Percentiles rank a stretch among this genome's conserved stretches.
These are phyloP conservation scores for Lasioglossum villosulum DNA, from an alignment of 2,888 invertebrate genomes.

Conservation along the genomic window DNA sequence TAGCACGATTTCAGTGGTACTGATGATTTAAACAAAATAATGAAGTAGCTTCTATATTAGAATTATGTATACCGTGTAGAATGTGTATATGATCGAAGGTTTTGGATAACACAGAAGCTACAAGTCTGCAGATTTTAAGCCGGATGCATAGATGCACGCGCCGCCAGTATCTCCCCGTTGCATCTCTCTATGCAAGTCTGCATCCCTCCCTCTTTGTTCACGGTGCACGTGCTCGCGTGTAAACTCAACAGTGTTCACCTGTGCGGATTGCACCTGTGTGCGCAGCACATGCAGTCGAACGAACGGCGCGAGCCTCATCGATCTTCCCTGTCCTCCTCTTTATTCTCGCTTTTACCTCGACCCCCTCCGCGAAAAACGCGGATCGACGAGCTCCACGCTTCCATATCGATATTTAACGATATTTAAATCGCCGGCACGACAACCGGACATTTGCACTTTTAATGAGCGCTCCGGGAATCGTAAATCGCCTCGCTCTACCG, in stretches of 20 bases:
- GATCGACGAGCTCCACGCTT: slow-evolving; percentile 2
- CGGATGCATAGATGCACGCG: slow-evolving; percentile 70
- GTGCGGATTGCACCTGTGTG: slow-evolving; percentile 46
- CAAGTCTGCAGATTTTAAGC: slow-evolving; percentile 38
- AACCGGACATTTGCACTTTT: slow-evolving; percentile 15
- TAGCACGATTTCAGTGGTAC: too few species aligned
- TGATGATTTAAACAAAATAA: background rate
- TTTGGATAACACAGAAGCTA: background rate
- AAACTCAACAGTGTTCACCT: slow-evolving; percentile 53
- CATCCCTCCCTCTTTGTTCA: slow-evolving; percentile 19
- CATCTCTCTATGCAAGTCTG: slow-evolving; percentile 31
- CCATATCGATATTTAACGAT: slow-evolving; percentile 20
- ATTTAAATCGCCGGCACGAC: slow-evolving; percentile 3
- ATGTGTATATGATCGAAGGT: background rate
- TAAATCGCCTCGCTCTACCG: slow-evolving; percentile 7
- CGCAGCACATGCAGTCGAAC: background rate
- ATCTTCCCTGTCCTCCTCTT: slow-evolving; percentile 50
- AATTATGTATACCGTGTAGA: too few species aligned
- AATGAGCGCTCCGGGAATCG: slow-evolving; percentile 10
- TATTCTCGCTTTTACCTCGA: slow-evolving; percentile 20
- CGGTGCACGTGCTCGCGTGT: slow-evolving; percentile 56
- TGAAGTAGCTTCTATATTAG: too few species aligned
- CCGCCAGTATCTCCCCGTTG: slow-evolving; percentile 68
- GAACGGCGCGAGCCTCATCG: slow-evolving; percentile 44
- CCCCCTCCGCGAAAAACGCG: background rate